Evolutionary conservation across 2,797 vertebrate species (phyloP).

Genomic region (Distichodus sexfasciatus): DNA sequence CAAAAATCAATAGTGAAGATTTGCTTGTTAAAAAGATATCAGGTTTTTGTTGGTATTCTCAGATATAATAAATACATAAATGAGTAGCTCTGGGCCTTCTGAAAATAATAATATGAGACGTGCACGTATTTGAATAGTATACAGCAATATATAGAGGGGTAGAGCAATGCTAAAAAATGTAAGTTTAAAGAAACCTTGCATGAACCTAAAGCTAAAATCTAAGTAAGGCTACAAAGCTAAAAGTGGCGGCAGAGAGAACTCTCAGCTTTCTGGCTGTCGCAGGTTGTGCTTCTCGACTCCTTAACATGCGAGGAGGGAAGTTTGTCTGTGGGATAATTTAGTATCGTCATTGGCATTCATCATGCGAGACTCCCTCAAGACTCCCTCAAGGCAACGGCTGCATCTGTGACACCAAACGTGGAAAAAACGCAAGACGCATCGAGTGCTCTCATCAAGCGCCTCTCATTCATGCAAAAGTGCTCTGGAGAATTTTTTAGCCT

Average conservation of each 20-base stretch:
- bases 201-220: too few relatives aligned
- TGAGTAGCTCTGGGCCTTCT: too few relatives aligned
- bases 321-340: conserved; percentile 6
- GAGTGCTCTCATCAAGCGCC: conserved; percentile 5
- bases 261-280: background rate
- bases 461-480: conserved; percentile 17
- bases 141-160: too few relatives aligned
- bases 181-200: too few relatives aligned
- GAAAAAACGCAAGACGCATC: background rate
- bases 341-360: conserved; percentile 24
- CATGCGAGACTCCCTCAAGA: background rate
- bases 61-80: too few relatives aligned
- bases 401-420: conserved; percentile 12
- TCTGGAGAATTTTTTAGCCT: conserved; percentile 14
- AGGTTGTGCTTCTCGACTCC: background rate
- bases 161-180: too few relatives aligned
- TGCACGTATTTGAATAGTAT: too few relatives aligned
- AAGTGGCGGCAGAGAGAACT: background rate
- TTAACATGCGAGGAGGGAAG: background rate
- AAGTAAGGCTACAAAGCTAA: too few relatives aligned
- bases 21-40: too few relatives aligned
- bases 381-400: conserved; percentile 9
- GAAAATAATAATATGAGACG: too few relatives aligned
- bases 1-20: too few relatives aligned
- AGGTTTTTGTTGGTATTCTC: too few relatives aligned